Base-by-base conservation (phyloP, 2,113 vertebrate genomes). In the Chionis minor region DNA sequence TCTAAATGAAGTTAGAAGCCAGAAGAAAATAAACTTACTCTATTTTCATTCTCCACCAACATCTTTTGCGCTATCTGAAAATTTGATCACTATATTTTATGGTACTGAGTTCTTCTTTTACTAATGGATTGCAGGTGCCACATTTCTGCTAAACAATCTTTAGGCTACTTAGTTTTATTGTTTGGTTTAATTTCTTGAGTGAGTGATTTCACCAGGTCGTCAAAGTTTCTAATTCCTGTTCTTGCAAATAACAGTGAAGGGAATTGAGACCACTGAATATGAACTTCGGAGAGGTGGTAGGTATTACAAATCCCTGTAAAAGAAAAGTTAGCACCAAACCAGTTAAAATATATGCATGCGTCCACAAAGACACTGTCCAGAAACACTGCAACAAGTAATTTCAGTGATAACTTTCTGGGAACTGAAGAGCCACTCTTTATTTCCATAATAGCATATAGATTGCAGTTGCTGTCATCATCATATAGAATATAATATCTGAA, bases 161-260 rank as follows among this genome's bases (percentile, higher is more conserved):
- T 92, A 95, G 84, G 94, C 87, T 95, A 70, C 97, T 97, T 97
- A 90, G 73, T 88, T 97, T 89, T 92, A 94, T 90, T 95, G 84
- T 92, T 96, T 90, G 55, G 81, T 95, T 97, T 97, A 92, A 89
- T 97, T 97, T 95, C 84, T 95, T 94, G 89, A 97, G 77, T 91
- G 70, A 92, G 88, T 95, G 94, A 85, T 96, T 97, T 96, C 63
- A 92, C 51, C 81, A 73, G 91, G 84, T 94, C 95, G 86, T 96
- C 86, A 77, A 82, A 44, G 84, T 92, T 89, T 91, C 91, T 95
- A 87, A 92, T 95, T 88, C 92, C 66, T 5, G 0, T 90, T 88
- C 89, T 83, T 87, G 78, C 71, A 91, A 95, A 54, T 80, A 94
- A 58, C 47, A 35, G 70, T 45, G 78, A 66, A 87, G 70, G 77